Evolutionary conservation across 1,140 invertebrate species (phyloP).

Genomic region (Drosophila sucinea): DNA sequence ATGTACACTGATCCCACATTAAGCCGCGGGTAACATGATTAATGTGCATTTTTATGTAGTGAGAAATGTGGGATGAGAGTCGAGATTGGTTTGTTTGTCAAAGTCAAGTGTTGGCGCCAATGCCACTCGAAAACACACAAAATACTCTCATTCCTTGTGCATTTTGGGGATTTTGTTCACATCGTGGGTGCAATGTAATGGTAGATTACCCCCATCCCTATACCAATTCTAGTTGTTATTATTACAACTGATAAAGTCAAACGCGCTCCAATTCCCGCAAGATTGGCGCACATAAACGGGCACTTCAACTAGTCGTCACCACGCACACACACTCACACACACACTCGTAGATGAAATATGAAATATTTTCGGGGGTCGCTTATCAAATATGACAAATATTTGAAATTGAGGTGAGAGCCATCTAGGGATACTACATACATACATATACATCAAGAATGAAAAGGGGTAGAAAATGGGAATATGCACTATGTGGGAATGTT

Average conservation of each 20-base stretch:
- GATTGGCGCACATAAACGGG: slow-evolving; percentile 1
- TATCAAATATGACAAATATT: slow-evolving; percentile 76
- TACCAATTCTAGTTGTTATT: slow-evolving; percentile 1
- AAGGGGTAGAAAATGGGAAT: slow-evolving; percentile 7
- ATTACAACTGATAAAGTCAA: slow-evolving; percentile 30
- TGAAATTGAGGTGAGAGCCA: slow-evolving; percentile 68
- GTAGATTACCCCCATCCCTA: slow-evolving; percentile 41
- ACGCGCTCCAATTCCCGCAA: slow-evolving; percentile 19
- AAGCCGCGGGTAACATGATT: slow-evolving; percentile 59
- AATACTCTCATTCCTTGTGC: slow-evolving; percentile 22
- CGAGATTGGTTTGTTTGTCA: slow-evolving; percentile 60
- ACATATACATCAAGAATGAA: not conserved
- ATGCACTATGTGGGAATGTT: slow-evolving; percentile 19
- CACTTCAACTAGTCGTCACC: slow-evolving; percentile 8
- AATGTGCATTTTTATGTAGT: slow-evolving; percentile 45
- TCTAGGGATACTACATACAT: slow-evolving; percentile 3
- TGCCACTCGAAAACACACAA: slow-evolving; percentile 53
- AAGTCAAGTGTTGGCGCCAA: slow-evolving; percentile 82
- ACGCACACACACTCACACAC: slow-evolving; percentile 3
- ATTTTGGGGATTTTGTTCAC: slow-evolving; percentile 23
- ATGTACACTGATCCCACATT: slow-evolving; percentile 45
- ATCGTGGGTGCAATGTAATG: slow-evolving; percentile 44
- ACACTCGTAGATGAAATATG: slow-evolving; percentile 18
- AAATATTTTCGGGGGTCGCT: slow-evolving; percentile 57
- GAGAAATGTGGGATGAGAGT: not conserved